These are phyloP conservation scores for Brevimyrus niger DNA, from an alignment of 2,113 vertebrate genomes.

Conservation along the genomic window DNA sequence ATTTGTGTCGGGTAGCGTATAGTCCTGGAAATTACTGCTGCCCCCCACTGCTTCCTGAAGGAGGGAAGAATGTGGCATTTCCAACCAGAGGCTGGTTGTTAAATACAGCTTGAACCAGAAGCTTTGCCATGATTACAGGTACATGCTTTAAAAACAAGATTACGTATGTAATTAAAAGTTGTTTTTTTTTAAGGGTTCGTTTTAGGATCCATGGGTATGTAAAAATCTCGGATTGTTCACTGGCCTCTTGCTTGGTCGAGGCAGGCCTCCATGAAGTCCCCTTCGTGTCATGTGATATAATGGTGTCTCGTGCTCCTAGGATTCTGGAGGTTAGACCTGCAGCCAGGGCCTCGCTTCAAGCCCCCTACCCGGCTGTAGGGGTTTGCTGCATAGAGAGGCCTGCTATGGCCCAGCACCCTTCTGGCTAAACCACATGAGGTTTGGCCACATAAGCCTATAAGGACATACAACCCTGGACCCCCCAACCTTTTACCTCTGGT, in stretches of 20 bases:
- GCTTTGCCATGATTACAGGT: slow-evolving; percentile 18
- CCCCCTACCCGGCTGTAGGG: slow-evolving; percentile 36
- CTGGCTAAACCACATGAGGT: slow-evolving; percentile 43
- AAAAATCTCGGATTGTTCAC: background rate
- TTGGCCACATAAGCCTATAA: too few relatives aligned
- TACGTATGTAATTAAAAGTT: slow-evolving; percentile 3
- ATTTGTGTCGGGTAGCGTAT: slow-evolving; percentile 22
- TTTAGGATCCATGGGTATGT: background rate
- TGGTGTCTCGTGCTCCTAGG: slow-evolving; percentile 32
- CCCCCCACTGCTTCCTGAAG: background rate
- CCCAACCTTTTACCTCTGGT: slow-evolving; percentile 22
- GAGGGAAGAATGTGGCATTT: slow-evolving; percentile 1
- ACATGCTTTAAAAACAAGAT: slow-evolving; percentile 10
- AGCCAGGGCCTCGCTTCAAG: slow-evolving; percentile 36
- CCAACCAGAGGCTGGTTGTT: slow-evolving; percentile 6
- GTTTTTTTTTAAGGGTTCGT: background rate
- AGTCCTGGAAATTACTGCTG: slow-evolving; percentile 7
- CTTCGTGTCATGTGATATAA: slow-evolving; percentile 46
- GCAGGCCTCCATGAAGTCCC: slow-evolving; percentile 39
- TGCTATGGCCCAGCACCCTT: slow-evolving; percentile 16
- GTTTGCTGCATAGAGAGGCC: slow-evolving; percentile 48
- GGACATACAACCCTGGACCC: slow-evolving; percentile 37
- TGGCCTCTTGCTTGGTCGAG: slow-evolving; percentile 16
- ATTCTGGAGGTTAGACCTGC: slow-evolving; percentile 40
- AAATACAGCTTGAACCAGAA: background rate